These are phyloP conservation scores for Merluccius polli DNA, from an alignment of 2,797 vertebrate species.

Conservation along the genomic window DNA sequence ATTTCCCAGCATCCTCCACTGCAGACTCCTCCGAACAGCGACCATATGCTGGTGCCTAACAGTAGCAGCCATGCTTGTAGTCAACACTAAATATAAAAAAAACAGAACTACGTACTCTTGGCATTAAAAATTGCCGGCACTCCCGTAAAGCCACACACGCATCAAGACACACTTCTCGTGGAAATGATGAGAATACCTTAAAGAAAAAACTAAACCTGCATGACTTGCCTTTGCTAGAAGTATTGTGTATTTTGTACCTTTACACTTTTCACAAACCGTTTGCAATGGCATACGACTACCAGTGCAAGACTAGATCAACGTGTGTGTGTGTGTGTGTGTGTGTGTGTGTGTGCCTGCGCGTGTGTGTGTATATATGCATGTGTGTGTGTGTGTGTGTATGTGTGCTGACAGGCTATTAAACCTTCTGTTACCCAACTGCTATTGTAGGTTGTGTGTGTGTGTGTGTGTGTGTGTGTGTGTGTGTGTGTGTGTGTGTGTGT, in stretches of 20 bases:
- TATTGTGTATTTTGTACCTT: slow-evolving; percentile 24
- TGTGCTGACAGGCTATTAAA: not conserved
- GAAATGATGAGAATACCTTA: slow-evolving; percentile 15
- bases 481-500: too few species aligned
- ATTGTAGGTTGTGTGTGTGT: too few species aligned
- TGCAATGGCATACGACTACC: not conserved
- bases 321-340: not conserved
- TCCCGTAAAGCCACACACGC: slow-evolving; percentile 10
- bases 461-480: too few species aligned
- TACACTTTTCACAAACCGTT: slow-evolving; percentile 2
- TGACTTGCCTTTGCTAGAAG: slow-evolving; percentile 33
- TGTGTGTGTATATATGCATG: too few species aligned
- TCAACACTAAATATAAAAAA: slow-evolving; percentile 23
- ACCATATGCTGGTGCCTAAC: slow-evolving; percentile 36
- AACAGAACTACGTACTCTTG: not conserved
- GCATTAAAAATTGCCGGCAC: not conserved
- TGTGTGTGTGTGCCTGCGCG: too few species aligned
- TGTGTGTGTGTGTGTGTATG: not conserved
- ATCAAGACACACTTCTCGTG: slow-evolving; percentile 26
- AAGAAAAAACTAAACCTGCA: slow-evolving; percentile 25
- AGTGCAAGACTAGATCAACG: slow-evolving; percentile 1
- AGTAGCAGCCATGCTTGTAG: slow-evolving; percentile 54
- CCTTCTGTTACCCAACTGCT: too few species aligned
- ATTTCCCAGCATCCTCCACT: slow-evolving; percentile 61
- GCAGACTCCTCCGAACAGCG: slow-evolving; percentile 41